Evolutionary conservation across 2,888 invertebrate species (phyloP).

Genomic region (Xestia rhomboidea): DNA sequence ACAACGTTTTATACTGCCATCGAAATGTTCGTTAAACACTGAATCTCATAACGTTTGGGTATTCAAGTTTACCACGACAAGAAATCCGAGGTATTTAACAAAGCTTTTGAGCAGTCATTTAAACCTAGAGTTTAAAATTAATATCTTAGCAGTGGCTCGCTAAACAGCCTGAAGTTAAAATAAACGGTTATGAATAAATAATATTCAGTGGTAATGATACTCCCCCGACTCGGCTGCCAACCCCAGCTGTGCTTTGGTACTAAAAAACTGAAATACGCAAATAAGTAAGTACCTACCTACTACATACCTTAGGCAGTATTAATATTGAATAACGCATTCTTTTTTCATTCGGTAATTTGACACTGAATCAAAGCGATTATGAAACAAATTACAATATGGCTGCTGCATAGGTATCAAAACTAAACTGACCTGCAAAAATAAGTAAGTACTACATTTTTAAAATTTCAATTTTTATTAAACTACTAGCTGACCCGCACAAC

Average conservation of each 20-base stretch:
- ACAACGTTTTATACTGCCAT: slow-evolving; percentile 35
- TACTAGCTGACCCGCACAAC: too few relatives aligned
- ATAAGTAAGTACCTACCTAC: not conserved
- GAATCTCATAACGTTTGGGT: slow-evolving; percentile 46
- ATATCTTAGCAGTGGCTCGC: slow-evolving; percentile 56
- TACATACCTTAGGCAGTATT: not conserved
- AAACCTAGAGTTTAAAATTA: slow-evolving; percentile 54
- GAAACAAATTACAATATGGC: too few relatives aligned
- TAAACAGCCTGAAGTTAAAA: slow-evolving; percentile 53
- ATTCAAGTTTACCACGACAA: slow-evolving; percentile 52
- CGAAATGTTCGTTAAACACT: slow-evolving; percentile 44
- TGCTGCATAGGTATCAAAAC: too few relatives aligned
- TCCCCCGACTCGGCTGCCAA: not conserved
- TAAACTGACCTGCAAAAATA: too few relatives aligned
- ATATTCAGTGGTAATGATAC: slow-evolving; percentile 32
- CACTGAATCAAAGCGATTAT: too few relatives aligned
- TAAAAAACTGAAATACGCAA: not conserved
- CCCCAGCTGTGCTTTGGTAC: not conserved
- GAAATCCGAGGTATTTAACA: slow-evolving; percentile 34
- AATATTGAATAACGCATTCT: not conserved
- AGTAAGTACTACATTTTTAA: too few relatives aligned
- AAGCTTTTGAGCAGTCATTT: slow-evolving; percentile 47
- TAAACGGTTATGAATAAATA: slow-evolving; percentile 62
- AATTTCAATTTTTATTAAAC: too few relatives aligned
- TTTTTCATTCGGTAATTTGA: too few relatives aligned